phyloP scores from a whole-genome alignment of 64 coral and sea anemone species.

The Dendronephthya gigantea region DNA sequence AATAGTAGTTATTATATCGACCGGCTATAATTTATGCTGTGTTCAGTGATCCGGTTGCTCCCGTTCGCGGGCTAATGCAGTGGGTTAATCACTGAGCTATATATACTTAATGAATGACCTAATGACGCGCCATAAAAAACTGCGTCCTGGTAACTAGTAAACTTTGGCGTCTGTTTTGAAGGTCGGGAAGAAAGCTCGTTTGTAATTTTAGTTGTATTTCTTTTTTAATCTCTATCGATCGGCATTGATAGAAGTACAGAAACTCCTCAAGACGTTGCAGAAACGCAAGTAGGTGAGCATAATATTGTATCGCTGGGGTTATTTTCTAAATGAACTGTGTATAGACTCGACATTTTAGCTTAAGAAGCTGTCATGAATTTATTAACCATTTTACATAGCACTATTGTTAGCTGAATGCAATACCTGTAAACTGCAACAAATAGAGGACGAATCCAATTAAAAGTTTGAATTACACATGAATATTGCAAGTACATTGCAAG shows the following conservation, averaged over 20 bases:
- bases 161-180: background rate
- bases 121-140: no score
- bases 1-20: no score
- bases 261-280: background rate
- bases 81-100: no score
- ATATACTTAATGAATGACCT: no score
- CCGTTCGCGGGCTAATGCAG: no score
- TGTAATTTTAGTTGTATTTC: background rate
- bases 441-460: no score
- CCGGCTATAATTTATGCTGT: no score
- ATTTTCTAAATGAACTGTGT: background rate
- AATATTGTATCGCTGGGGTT: background rate
- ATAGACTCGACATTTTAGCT: background rate
- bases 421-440: background rate
- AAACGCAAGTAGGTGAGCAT: background rate
- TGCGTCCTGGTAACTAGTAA: background rate
- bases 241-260: background rate
- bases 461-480: no score
- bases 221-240: background rate
- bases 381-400: no score
- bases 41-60: no score
- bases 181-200: background rate
- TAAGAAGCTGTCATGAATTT: no score
- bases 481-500: no score
- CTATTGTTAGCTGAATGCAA: background rate